These are phyloP conservation scores for Verasper variegatus DNA, from an alignment of 2,113 vertebrate genomes.

Conservation along the genomic window DNA sequence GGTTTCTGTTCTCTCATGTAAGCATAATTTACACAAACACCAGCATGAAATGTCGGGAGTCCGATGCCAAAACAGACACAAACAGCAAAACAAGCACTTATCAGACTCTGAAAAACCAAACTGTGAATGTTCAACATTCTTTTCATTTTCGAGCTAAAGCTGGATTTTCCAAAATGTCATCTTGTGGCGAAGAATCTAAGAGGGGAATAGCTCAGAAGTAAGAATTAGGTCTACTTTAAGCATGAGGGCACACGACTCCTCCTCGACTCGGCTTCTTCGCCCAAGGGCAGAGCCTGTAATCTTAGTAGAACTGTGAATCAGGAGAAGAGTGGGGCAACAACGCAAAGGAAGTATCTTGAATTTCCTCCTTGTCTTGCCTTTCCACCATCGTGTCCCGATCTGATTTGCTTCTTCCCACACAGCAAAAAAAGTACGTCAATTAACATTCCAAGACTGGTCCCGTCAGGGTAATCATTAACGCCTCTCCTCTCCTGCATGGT, in stretches of 20 bases:
- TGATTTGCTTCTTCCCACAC: constrained; percentile 68
- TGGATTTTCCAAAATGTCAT: constrained; percentile 64
- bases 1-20: constrained; percentile 18
- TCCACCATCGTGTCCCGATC: constrained; percentile 39
- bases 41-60: constrained; percentile 57
- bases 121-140: constrained; percentile 76
- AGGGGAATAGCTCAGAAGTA: constrained; percentile 50
- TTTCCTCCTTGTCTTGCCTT: constrained; percentile 34
- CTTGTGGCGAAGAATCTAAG: constrained; percentile 66
- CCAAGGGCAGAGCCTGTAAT: constrained; percentile 53
- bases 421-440: constrained; percentile 67
- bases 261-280: constrained; percentile 18
- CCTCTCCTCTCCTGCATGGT: constrained; percentile 64
- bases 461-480: constrained; percentile 72
- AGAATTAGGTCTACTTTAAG: constrained; percentile 46
- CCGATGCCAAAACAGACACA: constrained; percentile 58
- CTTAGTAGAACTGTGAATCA: constrained; percentile 40
- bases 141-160: constrained; percentile 72
- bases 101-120: constrained; percentile 65
- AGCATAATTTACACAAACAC: constrained; percentile 53
- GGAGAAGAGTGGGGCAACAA: background rate
- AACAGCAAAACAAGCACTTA: constrained; percentile 76
- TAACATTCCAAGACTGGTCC: constrained; percentile 78
- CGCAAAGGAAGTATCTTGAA: constrained; percentile 29
- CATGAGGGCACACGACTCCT: constrained; percentile 34